Base-by-base conservation (phyloP, 2,888 invertebrate genomes). In the Acleris emargana region DNA sequence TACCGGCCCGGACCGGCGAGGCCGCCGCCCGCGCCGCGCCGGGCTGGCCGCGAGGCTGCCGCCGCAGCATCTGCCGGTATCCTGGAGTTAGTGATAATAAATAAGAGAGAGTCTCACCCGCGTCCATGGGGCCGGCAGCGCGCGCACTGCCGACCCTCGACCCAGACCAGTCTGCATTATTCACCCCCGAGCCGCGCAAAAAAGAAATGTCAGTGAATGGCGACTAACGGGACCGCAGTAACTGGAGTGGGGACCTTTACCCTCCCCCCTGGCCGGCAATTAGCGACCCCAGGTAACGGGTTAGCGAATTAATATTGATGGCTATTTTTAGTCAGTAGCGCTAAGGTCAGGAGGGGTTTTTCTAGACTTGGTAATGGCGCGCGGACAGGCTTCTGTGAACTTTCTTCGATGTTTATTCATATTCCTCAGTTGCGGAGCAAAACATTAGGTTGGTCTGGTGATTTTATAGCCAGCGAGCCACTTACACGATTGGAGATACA, bases 81-180 rank as follows among this genome's bases (percentile, higher is more conserved):
- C 28, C 20, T 20, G 32, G 18, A 59, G 42, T 11, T 22, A 18
- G 53, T 17, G 58, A 58, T 49, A 68, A 63, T 58, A 59, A 67
- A 53, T 53, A 59, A 62, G 45, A 61, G 57, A 60, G 58, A 64
- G 80, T 59, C 87, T 88, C 82, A 87, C 88, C 86, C 69, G 74
- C 66, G 72, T 82, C 84, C 87, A 87, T 87, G 77, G 69, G 62
- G 52, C 58, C 53, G 55, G 68, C 69, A 71, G 72, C 71, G 63
- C 52, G 72, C 73, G 73, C 53, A 11, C 73, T 64, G 57, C 67
- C 62, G 54, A 62, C 55, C 71, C 74, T 72, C 74, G 53, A 64
- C 73, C 67, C 53, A 59, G 55, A 49, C 66, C 67, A 75, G 66
- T 67, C 70, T 68, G 71, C 74, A 78, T 79, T 85, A 83, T 79